Conservation (phyloP, 2,888 invertebrate genomes). For the Boloria euphrosyne region DNA sequence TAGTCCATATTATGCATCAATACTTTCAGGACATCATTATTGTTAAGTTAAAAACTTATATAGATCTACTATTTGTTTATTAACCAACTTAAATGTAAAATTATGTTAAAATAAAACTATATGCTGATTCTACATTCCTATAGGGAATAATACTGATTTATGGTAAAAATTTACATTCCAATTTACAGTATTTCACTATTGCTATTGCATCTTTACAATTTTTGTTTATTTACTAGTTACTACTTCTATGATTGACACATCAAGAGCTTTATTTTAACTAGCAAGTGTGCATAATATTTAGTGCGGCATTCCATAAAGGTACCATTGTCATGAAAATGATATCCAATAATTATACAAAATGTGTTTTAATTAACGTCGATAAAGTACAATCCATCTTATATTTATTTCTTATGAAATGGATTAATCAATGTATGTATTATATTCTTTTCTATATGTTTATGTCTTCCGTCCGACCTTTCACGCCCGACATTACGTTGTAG, state of each 20-base stretch:
- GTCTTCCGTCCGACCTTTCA: conserved; percentile 40
- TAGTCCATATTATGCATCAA: too few species aligned
- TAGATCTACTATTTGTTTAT: too few species aligned
- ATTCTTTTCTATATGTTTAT: not conserved
- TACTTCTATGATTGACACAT: not conserved
- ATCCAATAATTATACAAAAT: not conserved
- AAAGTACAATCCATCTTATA: not conserved
- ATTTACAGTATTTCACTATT: conserved; percentile 37
- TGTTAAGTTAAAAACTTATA: too few species aligned
- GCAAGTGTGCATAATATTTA: not conserved
- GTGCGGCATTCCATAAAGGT: conserved; percentile 25
- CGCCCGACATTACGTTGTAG: conserved; percentile 10
- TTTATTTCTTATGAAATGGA: conserved; percentile 1
- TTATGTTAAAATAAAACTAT: conserved; percentile 21
- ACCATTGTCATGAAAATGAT: conserved; percentile 15
- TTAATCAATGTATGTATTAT: not conserved
- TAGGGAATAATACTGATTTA: conserved; percentile 28
- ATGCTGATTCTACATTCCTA: conserved; percentile 36
- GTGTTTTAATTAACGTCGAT: not conserved
- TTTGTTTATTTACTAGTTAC: conserved; percentile 11
- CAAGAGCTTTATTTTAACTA: not conserved
- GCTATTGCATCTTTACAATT: conserved; percentile 30
- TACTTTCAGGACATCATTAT: too few species aligned
- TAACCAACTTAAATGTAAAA: too few species aligned
- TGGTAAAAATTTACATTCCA: conserved; percentile 39